A percentile compares a stretch with the other conserved stretches of the same genome.
phyloP scores from a whole-genome alignment of 2,113 vertebrate species.

The Gobiocypris rarus region DNA sequence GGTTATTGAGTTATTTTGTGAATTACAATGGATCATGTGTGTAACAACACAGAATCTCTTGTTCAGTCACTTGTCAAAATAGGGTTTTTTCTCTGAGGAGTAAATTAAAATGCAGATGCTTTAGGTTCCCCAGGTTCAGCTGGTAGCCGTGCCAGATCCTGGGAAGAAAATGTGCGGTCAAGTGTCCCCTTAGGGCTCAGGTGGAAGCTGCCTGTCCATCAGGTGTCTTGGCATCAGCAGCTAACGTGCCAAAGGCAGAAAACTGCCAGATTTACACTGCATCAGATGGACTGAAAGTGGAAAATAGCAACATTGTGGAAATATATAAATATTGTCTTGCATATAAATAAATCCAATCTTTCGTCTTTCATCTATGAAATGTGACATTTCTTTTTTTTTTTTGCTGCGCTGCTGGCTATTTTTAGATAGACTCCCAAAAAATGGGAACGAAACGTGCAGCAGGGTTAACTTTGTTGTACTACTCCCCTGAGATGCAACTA shows the following conservation, averaged over 20 bases:
- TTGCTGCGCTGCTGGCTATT: slow-evolving; percentile 23
- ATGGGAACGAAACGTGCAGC: slow-evolving; percentile 27
- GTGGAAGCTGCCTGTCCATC: slow-evolving; percentile 46
- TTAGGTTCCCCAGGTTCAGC: slow-evolving; percentile 15
- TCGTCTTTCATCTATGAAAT: slow-evolving; percentile 46
- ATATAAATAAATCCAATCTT: slow-evolving; percentile 47
- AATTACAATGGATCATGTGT: slow-evolving; percentile 1
- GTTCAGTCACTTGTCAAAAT: slow-evolving; percentile 1
- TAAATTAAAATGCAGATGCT: slow-evolving; percentile 26
- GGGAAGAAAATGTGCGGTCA: slow-evolving; percentile 32
- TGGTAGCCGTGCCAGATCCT: slow-evolving; percentile 16
- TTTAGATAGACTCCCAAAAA: slow-evolving; percentile 32
- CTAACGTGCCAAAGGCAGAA: slow-evolving; percentile 38
- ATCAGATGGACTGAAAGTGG: slow-evolving; percentile 44
- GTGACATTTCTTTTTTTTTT: slow-evolving; percentile 34
- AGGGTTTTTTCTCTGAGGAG: neutral
- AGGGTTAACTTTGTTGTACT: slow-evolving; percentile 34
- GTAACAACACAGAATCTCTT: slow-evolving; percentile 5
- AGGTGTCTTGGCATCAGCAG: slow-evolving; percentile 43
- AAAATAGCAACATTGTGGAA: slow-evolving; percentile 40
- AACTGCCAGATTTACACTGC: slow-evolving; percentile 31
- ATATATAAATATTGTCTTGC: slow-evolving; percentile 45
- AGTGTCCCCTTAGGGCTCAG: slow-evolving; percentile 44
- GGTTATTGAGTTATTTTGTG: slow-evolving; percentile 16
- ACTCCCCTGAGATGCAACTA: slow-evolving; percentile 33